These are phyloP conservation scores for Amazona guildingii DNA, from an alignment of 2,113 vertebrate species.

Conservation along the genomic window DNA sequence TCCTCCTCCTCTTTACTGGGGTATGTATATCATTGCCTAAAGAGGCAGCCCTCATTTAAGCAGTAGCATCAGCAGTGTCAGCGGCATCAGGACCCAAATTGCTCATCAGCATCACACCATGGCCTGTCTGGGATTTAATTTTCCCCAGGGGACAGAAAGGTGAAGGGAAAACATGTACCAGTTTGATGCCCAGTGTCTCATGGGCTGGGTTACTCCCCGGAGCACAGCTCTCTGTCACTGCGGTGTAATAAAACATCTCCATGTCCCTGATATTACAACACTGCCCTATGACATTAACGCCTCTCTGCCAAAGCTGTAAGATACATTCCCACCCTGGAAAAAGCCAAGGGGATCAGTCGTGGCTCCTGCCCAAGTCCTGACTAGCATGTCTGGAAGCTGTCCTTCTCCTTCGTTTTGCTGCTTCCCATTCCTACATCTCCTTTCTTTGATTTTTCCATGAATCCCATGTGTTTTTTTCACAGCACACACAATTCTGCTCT, in stretches of 20 bases:
- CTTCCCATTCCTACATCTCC: background rate
- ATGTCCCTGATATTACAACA: background rate
- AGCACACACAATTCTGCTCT: background rate
- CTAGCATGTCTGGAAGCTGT: background rate
- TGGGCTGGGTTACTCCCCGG: background rate
- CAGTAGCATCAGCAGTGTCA: background rate
- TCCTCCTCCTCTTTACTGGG: rapidly evolving
- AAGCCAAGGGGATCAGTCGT: background rate
- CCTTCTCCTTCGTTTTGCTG: conserved; percentile 6
- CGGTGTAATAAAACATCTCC: background rate
- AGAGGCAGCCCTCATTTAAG: background rate
- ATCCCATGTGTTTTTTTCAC: background rate
- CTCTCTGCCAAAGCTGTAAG: background rate
- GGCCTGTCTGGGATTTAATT: background rate
- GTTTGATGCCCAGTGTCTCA: rapidly evolving
- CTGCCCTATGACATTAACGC: background rate
- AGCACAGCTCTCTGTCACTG: background rate
- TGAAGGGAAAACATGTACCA: background rate
- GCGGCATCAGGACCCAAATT: background rate
- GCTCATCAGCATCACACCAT: background rate
- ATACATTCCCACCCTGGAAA: background rate
- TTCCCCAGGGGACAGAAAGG: background rate
- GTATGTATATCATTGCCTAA: rapidly evolving
- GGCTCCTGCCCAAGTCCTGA: background rate
- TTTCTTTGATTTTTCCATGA: conserved; percentile 12